Conservation (phyloP, 2,888 invertebrate genomes). For the Cancer borealis region DNA sequence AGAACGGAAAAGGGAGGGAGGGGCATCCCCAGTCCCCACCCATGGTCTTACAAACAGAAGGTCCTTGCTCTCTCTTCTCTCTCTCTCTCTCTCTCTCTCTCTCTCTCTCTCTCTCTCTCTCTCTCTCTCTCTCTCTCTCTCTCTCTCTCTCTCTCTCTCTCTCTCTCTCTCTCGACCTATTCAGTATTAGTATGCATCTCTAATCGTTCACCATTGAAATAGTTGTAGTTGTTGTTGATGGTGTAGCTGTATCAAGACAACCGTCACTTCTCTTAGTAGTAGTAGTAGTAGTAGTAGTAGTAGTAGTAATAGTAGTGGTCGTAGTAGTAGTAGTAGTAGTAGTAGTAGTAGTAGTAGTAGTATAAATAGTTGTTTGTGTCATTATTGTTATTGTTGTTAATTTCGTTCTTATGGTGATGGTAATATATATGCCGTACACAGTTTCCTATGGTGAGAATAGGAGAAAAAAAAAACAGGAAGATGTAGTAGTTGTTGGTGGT, state of each 20-base stretch:
- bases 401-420: neutral
- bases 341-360: neutral
- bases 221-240: too few relatives aligned
- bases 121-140: slow-evolving; percentile 60
- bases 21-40: neutral
- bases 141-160: slow-evolving; percentile 55
- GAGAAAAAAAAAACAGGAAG: neutral
- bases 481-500: too few relatives aligned
- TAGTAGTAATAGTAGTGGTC: neutral
- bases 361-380: neutral
- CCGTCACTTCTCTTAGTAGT: neutral
- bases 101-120: slow-evolving; percentile 54
- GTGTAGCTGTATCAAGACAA: too few relatives aligned
- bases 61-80: neutral
- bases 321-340: too few relatives aligned
- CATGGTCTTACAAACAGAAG: neutral
- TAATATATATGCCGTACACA: neutral
- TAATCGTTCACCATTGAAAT: neutral
- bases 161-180: slow-evolving; percentile 2
- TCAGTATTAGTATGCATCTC: neutral
- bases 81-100: slow-evolving; percentile 55
- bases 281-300: neutral
- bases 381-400: neutral
- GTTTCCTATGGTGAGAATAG: neutral
- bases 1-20: neutral